Base-by-base conservation (phyloP, 2,797 vertebrate genomes). In the Amblyraja radiata region DNA sequence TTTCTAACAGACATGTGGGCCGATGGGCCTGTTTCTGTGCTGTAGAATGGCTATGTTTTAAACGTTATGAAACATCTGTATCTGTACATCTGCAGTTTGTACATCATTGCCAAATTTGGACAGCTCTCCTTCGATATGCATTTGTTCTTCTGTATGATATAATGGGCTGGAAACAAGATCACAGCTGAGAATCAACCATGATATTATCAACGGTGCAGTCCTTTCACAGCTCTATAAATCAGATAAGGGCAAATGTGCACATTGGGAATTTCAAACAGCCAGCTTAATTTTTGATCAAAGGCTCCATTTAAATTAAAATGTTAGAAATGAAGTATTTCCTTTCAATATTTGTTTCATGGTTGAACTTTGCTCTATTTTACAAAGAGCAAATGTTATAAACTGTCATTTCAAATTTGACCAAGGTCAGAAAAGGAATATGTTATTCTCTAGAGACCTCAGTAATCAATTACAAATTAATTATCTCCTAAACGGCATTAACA, bases 381-480 rank as follows among this genome's bases (percentile, higher is more conserved):
- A 39, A 79, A 18, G 36, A 79, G 32, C 21, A 39, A 36, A 79
- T 79, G 25, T 21, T 74, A 21, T 23, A 79, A 79, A 79, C 16
- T 39, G 32, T 78, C n/a, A 78, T 77, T 10, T 32, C n/a, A 78
- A 11, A 78, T 79, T 39, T 39, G 36, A 79, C 78, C 32, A 28
- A 79, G 78, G 78, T 79, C 36, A 39, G 79, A 79, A 79, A 79
- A 39, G 36, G 23, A 79, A 84, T 61, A 84, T 28, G 58, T 23
- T 61, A 84, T 58, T 54, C 54, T 58, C 81, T 61, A 23, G 18
- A 61, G 14, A 28, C 0, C 46, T 54, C 46, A 58, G 46, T 84
- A 84, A 84, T 84, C 8, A 61, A 61, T 84, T 84, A 61, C 46
- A 84, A 84, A 84, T 54, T 84, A 84, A 54, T 84, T 84, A 61